Percentiles rank a stretch among this genome's conserved stretches.
These are phyloP conservation scores for Lycocerus yunnanus DNA, from an alignment of 2,888 invertebrate genomes.

Conservation along the genomic window DNA sequence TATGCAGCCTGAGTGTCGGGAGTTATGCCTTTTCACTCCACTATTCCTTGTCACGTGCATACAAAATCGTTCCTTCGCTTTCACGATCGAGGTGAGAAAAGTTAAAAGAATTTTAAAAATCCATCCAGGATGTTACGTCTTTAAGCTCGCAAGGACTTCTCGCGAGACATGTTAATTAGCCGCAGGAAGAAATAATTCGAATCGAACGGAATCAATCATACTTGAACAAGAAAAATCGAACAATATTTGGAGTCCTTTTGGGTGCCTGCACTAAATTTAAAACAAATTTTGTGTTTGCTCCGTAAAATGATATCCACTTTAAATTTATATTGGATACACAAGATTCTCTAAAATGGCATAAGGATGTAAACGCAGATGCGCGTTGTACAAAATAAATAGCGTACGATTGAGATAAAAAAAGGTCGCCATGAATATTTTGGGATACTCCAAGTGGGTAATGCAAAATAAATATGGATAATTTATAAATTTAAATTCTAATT, in stretches of 20 bases:
- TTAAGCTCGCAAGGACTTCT: neutral
- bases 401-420: slow-evolving; percentile 4
- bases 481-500: neutral
- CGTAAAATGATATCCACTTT: slow-evolving; percentile 5
- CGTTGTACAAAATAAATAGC: slow-evolving; percentile 3
- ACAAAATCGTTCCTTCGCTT: slow-evolving; percentile 28
- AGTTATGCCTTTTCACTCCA: slow-evolving; percentile 34
- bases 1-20: slow-evolving; percentile 36
- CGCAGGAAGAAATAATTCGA: neutral
- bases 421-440: slow-evolving; percentile 3
- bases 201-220: neutral
- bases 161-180: neutral
- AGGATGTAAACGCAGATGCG: slow-evolving; percentile 3
- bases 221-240: neutral
- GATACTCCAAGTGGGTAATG: neutral
- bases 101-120: slow-evolving; percentile 10
- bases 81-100: slow-evolving; percentile 24
- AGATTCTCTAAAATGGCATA: slow-evolving; percentile 3
- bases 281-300: slow-evolving; percentile 1
- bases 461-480: neutral
- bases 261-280: neutral
- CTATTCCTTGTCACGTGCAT: slow-evolving; percentile 36
- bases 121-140: neutral
- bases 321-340: slow-evolving; percentile 5
- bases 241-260: neutral